phyloP scores from a whole-genome alignment of 2,113 vertebrate genomes.

The Anthoscopus minutus region DNA sequence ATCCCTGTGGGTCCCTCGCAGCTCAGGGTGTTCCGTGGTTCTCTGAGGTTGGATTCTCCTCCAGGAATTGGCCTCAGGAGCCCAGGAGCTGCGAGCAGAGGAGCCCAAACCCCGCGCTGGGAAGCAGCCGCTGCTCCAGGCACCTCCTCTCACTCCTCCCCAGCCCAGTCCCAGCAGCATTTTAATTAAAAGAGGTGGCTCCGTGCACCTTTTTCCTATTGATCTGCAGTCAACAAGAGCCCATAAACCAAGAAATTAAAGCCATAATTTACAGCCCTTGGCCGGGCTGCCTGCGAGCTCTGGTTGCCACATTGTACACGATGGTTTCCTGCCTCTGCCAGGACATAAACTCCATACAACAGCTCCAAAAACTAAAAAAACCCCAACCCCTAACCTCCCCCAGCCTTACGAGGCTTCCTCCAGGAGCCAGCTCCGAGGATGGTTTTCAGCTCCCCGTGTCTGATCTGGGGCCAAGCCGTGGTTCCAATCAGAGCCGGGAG shows the following conservation, averaged over 20 bases:
- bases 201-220: background rate
- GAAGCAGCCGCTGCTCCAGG: background rate
- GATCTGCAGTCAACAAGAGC: slow-evolving; percentile 10
- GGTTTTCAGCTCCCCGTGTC: slow-evolving; percentile 50
- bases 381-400: background rate
- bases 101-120: background rate
- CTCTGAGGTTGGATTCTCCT: background rate
- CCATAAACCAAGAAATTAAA: slow-evolving; percentile 10
- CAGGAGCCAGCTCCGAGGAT: slow-evolving; percentile 1
- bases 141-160: background rate
- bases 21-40: background rate
- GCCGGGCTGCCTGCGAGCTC: background rate
- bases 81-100: background rate
- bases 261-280: background rate
- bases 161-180: slow-evolving; percentile 11
- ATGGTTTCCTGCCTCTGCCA: slow-evolving; percentile 15
- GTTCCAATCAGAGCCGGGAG: slow-evolving; percentile 67
- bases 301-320: background rate
- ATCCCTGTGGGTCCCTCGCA: background rate
- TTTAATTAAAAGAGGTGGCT: slow-evolving; percentile 26
- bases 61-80: background rate
- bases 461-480: slow-evolving; percentile 59
- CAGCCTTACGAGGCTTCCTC: background rate
- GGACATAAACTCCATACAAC: background rate
- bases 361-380: background rate